These are phyloP conservation scores for Neodiprion virginianus DNA, from an alignment of 1,140 invertebrate species.

Conservation along the genomic window DNA sequence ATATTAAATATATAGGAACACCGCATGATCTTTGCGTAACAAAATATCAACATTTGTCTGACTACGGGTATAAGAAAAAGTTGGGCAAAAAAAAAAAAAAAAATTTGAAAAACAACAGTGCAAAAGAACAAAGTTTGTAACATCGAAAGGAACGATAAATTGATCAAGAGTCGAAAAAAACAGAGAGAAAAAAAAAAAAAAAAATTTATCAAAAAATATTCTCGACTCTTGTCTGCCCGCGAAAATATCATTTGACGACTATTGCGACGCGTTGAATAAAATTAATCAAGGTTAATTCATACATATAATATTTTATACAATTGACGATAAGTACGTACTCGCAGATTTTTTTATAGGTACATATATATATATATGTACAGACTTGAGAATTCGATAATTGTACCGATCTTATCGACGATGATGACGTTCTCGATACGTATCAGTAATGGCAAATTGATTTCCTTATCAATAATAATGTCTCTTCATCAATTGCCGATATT, in stretches of 20 bases:
- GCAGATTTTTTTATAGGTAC: too few species aligned
- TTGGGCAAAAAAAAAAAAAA: too few species aligned
- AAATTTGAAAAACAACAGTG: too few species aligned
- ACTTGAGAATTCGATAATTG: too few species aligned
- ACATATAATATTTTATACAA: too few species aligned
- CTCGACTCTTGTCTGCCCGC: neutral
- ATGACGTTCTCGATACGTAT: neutral
- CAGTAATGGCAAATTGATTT: neutral
- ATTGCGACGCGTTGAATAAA: neutral
- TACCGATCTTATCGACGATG: neutral
- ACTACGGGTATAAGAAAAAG: too few species aligned
- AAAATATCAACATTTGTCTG: neutral
- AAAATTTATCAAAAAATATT: too few species aligned
- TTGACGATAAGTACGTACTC: too few species aligned
- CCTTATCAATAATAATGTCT: neutral
- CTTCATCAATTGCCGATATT: neutral
- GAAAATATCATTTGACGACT: neutral
- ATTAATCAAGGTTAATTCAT: neutral
- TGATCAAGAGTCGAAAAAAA: neutral
- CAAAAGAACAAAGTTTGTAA: too few species aligned
- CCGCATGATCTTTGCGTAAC: neutral
- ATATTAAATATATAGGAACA: neutral
- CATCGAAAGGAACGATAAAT: neutral
- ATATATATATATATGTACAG: too few species aligned
- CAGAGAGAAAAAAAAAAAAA: neutral